phyloP scores from a whole-genome alignment of 2,888 invertebrate species.

The Caenorhabditis sp. region DNA sequence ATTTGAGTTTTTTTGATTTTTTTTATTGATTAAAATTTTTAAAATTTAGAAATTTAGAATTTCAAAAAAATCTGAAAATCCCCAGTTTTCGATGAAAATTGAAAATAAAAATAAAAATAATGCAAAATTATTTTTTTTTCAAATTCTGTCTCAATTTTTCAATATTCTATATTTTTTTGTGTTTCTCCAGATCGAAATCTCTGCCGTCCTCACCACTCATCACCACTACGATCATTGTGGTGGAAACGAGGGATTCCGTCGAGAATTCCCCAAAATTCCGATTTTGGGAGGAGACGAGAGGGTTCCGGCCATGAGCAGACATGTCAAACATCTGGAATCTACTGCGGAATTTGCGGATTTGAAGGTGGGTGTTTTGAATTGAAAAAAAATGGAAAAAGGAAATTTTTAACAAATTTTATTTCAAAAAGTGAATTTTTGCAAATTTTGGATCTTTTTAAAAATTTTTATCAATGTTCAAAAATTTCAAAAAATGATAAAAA shows the following conservation, averaged over 20 bases:
- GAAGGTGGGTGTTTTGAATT: slow-evolving; percentile 46
- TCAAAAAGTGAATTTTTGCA: not conserved
- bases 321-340: slow-evolving; percentile 65
- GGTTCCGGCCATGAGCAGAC: slow-evolving; percentile 65
- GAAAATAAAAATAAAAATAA: too few relatives aligned
- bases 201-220: slow-evolving; percentile 79
- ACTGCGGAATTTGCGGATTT: slow-evolving; percentile 65
- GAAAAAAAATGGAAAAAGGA: not conserved
- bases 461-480: too few relatives aligned
- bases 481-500: too few relatives aligned
- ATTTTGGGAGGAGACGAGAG: slow-evolving; percentile 77
- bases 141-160: too few relatives aligned
- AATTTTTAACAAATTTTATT: not conserved
- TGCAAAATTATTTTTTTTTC: too few relatives aligned
- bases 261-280: slow-evolving; percentile 38
- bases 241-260: slow-evolving; percentile 70
- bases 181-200: slow-evolving; percentile 63
- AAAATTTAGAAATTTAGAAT: too few relatives aligned
- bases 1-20: too few relatives aligned
- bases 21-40: too few relatives aligned
- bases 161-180: too few relatives aligned
- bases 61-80: too few relatives aligned
- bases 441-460: too few relatives aligned
- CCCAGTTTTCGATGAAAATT: too few relatives aligned
- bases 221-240: slow-evolving; percentile 82